Evolutionary conservation across 1,140 invertebrate genomes (phyloP), one percentile per base, ranked within the genome.

Genomic region (Penaeus chinensis): DNA sequence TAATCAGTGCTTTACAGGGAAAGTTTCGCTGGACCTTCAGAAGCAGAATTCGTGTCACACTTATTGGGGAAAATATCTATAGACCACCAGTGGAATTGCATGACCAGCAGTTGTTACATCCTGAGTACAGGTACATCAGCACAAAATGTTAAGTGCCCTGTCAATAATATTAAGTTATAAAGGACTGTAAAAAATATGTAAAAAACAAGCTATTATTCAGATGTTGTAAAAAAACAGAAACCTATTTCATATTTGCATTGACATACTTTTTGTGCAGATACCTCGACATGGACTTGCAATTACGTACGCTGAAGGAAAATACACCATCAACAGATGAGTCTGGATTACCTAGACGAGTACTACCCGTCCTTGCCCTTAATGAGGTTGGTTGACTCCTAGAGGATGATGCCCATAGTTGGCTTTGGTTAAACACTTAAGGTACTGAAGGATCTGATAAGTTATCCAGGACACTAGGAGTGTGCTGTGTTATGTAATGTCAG

Each of bases 41-140:
- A 77, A 96, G 95, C 82, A 93, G 98, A 91, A 98, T 99, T 91
- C 94, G 98, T 85, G 96, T 97, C 0, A 97, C 96, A 0, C 92
- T 99, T 77, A 94, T 95, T 16, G 96, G 97, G 54, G 92, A 92
- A 77, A 92, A 94, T 90, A 92, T 93, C 24, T 93, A 93, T 92
- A 93, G 94, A 62, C 91, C 92, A 32, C 93, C 95, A 10, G 93
- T 95, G 85, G 95, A 96, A 90, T 92, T 96, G 62, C 95, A 96
- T 90, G 93, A 95, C 83, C 94, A 95, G 90, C 93, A 94, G 90
- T 91, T 94, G 54, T 90, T 92, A 27, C 92, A 92, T 91, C 93
- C 93, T 65, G 94, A 94, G 89, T 92, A 93, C 89, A 92, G 92
- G 91, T 93, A 90, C 82, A 69, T 1, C 54, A 13, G 54, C 10